phyloP scores from a whole-genome alignment of 2,797 vertebrate species.

The Phaenicophaeus curvirostris region DNA sequence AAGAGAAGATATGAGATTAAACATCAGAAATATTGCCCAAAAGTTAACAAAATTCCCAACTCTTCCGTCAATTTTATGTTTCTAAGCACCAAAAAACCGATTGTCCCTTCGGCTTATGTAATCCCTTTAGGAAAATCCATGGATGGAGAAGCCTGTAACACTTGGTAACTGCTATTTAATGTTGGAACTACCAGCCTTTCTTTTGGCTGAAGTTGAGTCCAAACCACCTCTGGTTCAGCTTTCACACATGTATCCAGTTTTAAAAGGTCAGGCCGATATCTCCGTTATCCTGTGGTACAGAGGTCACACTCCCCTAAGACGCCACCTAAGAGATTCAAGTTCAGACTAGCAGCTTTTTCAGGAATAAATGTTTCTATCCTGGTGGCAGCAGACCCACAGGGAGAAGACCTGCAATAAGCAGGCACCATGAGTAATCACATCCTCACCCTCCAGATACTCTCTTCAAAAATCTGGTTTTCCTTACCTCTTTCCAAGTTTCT shows the following conservation, averaged over 20 bases:
- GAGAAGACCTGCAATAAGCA: constrained; percentile 10
- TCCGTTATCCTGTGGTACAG: not conserved
- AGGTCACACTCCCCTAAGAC: not conserved
- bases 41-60: not conserved
- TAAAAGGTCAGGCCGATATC: not conserved
- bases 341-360: constrained; percentile 41
- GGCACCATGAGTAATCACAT: constrained; percentile 29
- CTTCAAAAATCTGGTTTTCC: constrained; percentile 24
- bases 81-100: not conserved
- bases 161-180: not conserved
- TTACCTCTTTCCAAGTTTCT: constrained; percentile 3
- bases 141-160: not conserved
- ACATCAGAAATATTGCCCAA: not conserved
- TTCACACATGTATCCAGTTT: not conserved
- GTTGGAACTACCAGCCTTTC: not conserved
- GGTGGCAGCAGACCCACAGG: constrained; percentile 17
- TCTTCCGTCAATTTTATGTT: not conserved
- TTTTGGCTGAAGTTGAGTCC: not conserved
- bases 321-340: constrained; percentile 30
- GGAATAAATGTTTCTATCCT: constrained; percentile 58
- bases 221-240: not conserved
- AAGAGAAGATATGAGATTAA: constrained; percentile 8
- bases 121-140: not conserved
- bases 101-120: not conserved
- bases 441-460: constrained; percentile 14